A percentile compares a stretch with the other conserved stretches of the same genome.
These are phyloP conservation scores for Leptothorax acervorum DNA, from an alignment of 2,888 invertebrate species.

Conservation along the genomic window DNA sequence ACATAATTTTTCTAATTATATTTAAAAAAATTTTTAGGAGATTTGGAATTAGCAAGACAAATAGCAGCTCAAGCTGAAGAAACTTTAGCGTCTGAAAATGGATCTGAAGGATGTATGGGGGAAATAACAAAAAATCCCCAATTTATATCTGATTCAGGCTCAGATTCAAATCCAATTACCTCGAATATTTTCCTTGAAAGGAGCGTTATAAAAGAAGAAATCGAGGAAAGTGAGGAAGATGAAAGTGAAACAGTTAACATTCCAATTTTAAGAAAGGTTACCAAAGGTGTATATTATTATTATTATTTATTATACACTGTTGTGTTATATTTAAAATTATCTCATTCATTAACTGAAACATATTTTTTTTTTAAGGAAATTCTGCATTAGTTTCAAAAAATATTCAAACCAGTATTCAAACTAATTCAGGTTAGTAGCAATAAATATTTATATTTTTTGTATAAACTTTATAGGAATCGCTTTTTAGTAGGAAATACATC, in stretches of 20 bases:
- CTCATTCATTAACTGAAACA: neutral
- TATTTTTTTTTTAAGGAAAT: neutral
- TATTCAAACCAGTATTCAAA: neutral
- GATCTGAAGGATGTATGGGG: neutral
- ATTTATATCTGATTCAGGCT: neutral
- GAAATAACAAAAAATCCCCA: neutral
- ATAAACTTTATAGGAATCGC: neutral
- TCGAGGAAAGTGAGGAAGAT: constrained; percentile 1
- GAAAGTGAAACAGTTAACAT: neutral
- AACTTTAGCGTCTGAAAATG: too few species aligned
- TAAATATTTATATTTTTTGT: constrained; percentile 3
- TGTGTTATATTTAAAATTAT: constrained; percentile 4
- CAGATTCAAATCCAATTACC: neutral
- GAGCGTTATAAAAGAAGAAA: constrained; percentile 4
- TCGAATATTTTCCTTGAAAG: neutral
- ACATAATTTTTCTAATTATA: too few species aligned
- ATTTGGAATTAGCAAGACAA: too few species aligned
- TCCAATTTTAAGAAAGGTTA: neutral
- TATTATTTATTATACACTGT: too few species aligned
- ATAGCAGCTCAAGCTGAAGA: too few species aligned
- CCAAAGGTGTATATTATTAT: neutral
- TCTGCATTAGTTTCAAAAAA: neutral
- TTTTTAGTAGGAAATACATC: neutral
- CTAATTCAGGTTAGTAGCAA: constrained; percentile 17
- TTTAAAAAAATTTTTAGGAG: too few species aligned